These are phyloP conservation scores for Phasia obesa DNA, from an alignment of 2,888 invertebrate genomes.

Conservation along the genomic window DNA sequence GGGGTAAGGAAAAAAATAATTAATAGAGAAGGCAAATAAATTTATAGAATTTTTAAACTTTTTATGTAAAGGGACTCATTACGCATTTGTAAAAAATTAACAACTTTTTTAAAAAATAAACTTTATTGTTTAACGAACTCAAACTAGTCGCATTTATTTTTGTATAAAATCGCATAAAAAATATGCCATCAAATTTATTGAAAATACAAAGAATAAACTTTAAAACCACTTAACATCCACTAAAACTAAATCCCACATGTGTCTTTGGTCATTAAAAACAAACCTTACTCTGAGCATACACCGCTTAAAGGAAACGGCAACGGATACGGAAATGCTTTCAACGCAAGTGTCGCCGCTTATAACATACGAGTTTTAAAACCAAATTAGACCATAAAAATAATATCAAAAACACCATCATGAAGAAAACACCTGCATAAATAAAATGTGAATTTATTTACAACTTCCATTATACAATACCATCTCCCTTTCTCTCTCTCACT, in stretches of 20 bases:
- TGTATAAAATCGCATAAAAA: neutral
- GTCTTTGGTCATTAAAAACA: conserved; percentile 35
- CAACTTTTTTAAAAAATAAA: too few species aligned
- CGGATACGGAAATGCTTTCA: conserved; percentile 73
- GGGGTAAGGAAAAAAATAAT: neutral
- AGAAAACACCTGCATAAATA: conserved; percentile 37
- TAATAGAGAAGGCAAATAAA: neutral
- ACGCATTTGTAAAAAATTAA: too few species aligned
- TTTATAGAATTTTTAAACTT: neutral
- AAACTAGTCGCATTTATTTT: neutral
- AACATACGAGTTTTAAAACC: conserved; percentile 53
- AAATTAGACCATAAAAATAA: conserved; percentile 32
- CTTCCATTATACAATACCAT: conserved; percentile 51
- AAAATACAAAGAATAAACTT: neutral
- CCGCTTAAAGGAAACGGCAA: conserved; percentile 49
- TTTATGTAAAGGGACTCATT: too few species aligned
- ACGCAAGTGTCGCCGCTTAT: conserved; percentile 76
- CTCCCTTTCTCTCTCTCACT: too few species aligned
- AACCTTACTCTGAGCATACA: neutral
- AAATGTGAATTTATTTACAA: conserved; percentile 52
- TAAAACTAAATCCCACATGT: conserved; percentile 39
- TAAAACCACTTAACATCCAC: conserved; percentile 20
- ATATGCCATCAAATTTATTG: neutral
- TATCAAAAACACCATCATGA: neutral
- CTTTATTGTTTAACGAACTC: too few species aligned